These are phyloP conservation scores for Sebastes taczanowskii DNA, from an alignment of 2,797 vertebrate species.

Conservation along the genomic window DNA sequence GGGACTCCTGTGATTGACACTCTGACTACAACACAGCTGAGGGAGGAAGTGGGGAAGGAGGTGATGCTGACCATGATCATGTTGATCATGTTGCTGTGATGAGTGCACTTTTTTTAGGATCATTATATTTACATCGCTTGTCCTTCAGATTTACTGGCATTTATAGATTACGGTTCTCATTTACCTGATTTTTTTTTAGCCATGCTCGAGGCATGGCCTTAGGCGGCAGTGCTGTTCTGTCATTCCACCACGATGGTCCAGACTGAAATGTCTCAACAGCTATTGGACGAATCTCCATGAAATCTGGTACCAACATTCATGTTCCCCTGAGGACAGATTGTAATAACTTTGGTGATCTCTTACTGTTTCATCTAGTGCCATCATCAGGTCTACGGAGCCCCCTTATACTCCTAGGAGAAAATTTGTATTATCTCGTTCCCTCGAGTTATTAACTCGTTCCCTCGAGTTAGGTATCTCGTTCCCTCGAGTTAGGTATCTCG, in stretches of 20 bases:
- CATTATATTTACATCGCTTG: neutral
- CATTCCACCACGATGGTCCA: neutral
- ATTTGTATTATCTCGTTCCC: too few species aligned
- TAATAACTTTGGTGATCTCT: neutral
- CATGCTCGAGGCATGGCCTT: neutral
- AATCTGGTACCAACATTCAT: neutral
- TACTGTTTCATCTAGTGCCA: neutral
- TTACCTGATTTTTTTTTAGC: neutral
- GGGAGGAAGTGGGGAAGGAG: neutral
- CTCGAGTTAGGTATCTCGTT: too few species aligned
- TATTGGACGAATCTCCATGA: neutral
- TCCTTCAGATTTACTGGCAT: neutral
- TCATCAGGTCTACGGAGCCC: too few species aligned
- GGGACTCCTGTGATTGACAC: slow-evolving; percentile 51
- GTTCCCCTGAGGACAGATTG: neutral
- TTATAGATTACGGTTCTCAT: neutral
- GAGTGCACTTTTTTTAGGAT: neutral
- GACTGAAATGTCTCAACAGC: neutral
- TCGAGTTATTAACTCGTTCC: too few species aligned
- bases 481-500: too few species aligned
- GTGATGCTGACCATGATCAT: neutral
- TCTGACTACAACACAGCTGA: slow-evolving; percentile 22
- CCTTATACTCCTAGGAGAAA: too few species aligned
- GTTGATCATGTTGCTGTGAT: neutral
- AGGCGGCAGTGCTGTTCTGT: neutral